phyloP scores from a whole-genome alignment of 2,797 vertebrate species.

The Hippopotamyrus pictus region DNA sequence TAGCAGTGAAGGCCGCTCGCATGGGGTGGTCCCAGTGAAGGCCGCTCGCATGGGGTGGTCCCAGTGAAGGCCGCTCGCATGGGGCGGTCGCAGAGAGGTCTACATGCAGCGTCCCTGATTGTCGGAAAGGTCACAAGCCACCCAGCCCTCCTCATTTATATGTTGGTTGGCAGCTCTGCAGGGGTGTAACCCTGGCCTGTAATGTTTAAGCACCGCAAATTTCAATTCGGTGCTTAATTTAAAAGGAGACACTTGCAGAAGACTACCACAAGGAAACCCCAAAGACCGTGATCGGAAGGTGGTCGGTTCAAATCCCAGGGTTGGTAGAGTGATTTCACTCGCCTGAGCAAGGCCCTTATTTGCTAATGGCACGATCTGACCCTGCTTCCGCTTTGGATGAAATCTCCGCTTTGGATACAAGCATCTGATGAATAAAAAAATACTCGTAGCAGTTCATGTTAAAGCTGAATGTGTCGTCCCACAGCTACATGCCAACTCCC shows the following conservation, averaged over 20 bases:
- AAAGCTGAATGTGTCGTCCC: not conserved
- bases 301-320: not conserved
- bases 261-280: not conserved
- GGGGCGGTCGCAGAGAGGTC: not conserved
- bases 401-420: not conserved
- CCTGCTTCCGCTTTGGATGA: not conserved
- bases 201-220: not conserved
- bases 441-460: not conserved
- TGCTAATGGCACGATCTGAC: not conserved
- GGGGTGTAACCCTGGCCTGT: not conserved
- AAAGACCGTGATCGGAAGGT: not conserved
- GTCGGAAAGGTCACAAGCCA: not conserved
- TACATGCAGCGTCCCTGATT: not conserved
- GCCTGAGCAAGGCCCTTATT: not conserved
- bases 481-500: not conserved
- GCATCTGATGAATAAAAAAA: not conserved
- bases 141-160: not conserved
- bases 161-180: slow-evolving; percentile 13
- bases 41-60: not conserved
- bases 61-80: not conserved
- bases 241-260: not conserved
- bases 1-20: not conserved
- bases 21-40: not conserved
- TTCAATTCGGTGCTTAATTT: not conserved
- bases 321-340: not conserved